Percentiles rank a stretch among this genome's conserved stretches.
phyloP scores from a whole-genome alignment of 2,888 invertebrate species.

The Pristionchus entomophagus region DNA sequence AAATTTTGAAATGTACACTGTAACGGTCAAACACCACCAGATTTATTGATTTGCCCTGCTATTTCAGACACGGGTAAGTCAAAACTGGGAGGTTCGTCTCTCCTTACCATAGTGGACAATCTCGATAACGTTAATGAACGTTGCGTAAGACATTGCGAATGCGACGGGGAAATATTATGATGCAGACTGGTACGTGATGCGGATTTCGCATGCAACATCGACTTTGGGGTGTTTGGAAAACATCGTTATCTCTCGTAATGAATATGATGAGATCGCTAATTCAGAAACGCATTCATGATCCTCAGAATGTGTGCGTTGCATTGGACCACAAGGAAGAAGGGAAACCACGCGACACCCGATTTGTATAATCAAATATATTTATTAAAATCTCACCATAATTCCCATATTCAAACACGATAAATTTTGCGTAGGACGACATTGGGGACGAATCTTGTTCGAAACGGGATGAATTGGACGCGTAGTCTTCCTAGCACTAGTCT shows the following conservation, averaged over 20 bases:
- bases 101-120: background rate
- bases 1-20: no score
- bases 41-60: no score
- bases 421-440: no score
- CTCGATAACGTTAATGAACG: background rate
- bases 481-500: background rate
- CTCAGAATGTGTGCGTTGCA: no score
- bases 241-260: background rate
- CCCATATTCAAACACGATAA: background rate
- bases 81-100: no score
- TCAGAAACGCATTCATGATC: background rate
- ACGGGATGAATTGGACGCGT: background rate
- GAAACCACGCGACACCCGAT: no score
- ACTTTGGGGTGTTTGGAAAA: background rate
- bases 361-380: background rate
- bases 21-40: no score
- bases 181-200: background rate
- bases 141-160: background rate
- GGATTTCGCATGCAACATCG: background rate
- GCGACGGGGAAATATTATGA: background rate
- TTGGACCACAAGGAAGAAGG: no score
- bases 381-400: background rate
- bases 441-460: background rate
- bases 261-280: no score
- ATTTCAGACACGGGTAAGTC: no score